Conservation (phyloP, 2,888 invertebrate species). For the Tetheella fluctuosa region DNA sequence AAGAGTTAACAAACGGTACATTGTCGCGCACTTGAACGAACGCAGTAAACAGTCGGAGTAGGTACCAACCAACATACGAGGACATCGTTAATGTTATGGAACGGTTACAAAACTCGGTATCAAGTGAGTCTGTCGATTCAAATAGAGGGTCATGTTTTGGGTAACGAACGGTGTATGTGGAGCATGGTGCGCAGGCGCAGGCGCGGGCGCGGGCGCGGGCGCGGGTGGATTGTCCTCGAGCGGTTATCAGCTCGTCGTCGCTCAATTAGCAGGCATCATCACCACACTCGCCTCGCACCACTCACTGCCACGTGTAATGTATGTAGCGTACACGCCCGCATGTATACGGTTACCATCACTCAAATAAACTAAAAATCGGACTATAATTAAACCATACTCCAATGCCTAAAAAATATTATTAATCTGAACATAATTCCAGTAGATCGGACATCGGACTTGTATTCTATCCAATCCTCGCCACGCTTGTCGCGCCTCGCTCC, state of each 20-base stretch:
- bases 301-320: background rate
- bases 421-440: background rate
- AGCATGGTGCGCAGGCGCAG: background rate
- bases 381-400: no score
- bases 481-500: background rate
- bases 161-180: background rate
- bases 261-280: slow-evolving; percentile 3
- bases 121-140: background rate
- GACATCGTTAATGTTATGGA: background rate
- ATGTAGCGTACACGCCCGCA: background rate
- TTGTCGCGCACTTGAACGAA: background rate
- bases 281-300: background rate
- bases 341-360: background rate
- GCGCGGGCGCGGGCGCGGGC: slow-evolving; percentile 19
- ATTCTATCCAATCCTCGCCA: background rate
- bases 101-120: no score
- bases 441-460: no score
- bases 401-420: no score
- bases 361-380: no score
- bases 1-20: background rate
- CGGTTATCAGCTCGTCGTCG: slow-evolving; percentile 16
- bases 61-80: background rate
- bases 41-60: background rate
- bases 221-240: slow-evolving; percentile 18
- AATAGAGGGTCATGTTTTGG: slow-evolving; percentile 1